Conservation (phyloP, 1,140 invertebrate species). For the Hycleus phaleratus region DNA sequence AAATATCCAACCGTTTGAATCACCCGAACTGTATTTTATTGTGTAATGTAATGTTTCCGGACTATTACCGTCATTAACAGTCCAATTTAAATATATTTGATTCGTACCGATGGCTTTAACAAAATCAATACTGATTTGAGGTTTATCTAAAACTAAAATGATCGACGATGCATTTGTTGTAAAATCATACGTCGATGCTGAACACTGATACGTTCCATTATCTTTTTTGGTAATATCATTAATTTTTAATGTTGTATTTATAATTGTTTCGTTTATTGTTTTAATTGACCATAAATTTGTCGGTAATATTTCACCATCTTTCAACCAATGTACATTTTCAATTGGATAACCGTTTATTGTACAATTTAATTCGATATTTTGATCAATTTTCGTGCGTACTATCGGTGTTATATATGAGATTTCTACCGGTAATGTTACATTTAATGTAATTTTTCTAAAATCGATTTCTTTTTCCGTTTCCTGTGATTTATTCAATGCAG, state of each 20-base stretch:
- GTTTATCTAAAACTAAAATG: constrained; percentile 60
- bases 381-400: constrained; percentile 45
- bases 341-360: constrained; percentile 52
- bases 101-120: constrained; percentile 65
- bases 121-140: constrained; percentile 62
- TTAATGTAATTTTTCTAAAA: constrained; percentile 35
- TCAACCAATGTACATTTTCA: constrained; percentile 49
- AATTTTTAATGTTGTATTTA: constrained; percentile 49
- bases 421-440: constrained; percentile 44
- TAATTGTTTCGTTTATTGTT: constrained; percentile 49
- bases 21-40: constrained; percentile 53
- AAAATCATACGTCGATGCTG: constrained; percentile 34
- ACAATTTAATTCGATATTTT: constrained; percentile 46
- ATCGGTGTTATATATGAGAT: constrained; percentile 41
- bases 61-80: constrained; percentile 66
- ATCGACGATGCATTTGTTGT: constrained; percentile 40
- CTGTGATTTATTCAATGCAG: constrained; percentile 28
- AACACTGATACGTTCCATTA: constrained; percentile 58
- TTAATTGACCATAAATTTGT: constrained; percentile 41
- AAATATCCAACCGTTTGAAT: constrained; percentile 45
- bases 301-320: constrained; percentile 45
- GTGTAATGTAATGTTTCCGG: constrained; percentile 55
- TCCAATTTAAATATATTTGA: constrained; percentile 77
- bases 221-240: constrained; percentile 52
- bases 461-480: too few relatives aligned